Percentiles rank a stretch among this genome's conserved stretches.
Conservation (phyloP, 1,140 invertebrate species). For the Zaprionus kolodkinae region DNA sequence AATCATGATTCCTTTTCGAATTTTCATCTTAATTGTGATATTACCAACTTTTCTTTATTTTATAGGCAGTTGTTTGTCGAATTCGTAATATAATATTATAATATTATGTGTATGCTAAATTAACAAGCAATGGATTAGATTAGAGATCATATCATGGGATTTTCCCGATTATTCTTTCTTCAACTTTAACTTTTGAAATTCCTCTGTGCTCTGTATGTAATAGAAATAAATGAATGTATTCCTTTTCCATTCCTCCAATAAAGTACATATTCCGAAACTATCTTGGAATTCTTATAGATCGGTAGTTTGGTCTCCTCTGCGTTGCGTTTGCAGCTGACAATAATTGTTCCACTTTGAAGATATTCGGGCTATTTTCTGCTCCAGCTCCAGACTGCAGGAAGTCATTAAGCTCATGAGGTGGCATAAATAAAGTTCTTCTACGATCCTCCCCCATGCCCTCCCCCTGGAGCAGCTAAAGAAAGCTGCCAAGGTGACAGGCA, state of each 20-base stretch:
- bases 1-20: too few species aligned
- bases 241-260: neutral
- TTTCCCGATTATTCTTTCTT: neutral
- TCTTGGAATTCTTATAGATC: neutral
- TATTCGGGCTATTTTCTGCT: slow-evolving; percentile 30
- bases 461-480: slow-evolving; percentile 9
- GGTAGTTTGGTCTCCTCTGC: neutral
- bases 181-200: neutral
- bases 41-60: too few species aligned
- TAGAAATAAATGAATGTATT: neutral
- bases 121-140: too few species aligned
- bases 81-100: too few species aligned
- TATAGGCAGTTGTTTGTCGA: too few species aligned
- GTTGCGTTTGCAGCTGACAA: slow-evolving; percentile 33
- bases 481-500: slow-evolving; percentile 56
- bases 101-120: too few species aligned
- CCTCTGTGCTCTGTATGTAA: neutral
- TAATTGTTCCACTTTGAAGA: slow-evolving; percentile 41
- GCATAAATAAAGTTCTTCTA: slow-evolving; percentile 75
- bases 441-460: slow-evolving; percentile 36
- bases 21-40: too few species aligned
- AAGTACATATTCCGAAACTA: neutral
- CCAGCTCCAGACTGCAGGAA: slow-evolving; percentile 59
- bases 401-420: slow-evolving; percentile 73
- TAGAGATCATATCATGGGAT: too few species aligned